Evolutionary conservation across 2,113 vertebrate genomes (phyloP).

Genomic region (Atherinomorus stipes): DNA sequence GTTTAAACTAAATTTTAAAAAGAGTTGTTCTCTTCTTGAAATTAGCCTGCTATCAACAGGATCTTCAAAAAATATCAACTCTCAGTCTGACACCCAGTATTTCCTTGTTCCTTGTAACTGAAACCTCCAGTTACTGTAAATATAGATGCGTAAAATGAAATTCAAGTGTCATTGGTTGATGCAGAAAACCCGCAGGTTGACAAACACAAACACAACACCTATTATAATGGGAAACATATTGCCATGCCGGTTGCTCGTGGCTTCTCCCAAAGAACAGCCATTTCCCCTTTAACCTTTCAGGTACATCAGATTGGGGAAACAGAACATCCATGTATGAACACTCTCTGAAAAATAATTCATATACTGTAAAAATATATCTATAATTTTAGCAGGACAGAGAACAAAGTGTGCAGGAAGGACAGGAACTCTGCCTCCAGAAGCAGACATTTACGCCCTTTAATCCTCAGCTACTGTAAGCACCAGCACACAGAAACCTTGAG

Average conservation of each 20-base stretch:
- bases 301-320: neutral
- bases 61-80: too few relatives aligned
- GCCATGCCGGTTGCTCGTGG: neutral
- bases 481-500: constrained; percentile 50
- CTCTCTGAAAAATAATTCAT: constrained; percentile 43
- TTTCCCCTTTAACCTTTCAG: constrained; percentile 15
- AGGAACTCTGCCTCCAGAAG: constrained; percentile 46
- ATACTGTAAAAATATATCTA: too few relatives aligned
- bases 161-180: neutral
- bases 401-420: too few relatives aligned
- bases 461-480: constrained; percentile 48
- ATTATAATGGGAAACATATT: neutral
- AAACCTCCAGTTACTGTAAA: too few relatives aligned
- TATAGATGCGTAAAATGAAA: neutral
- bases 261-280: neutral
- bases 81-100: too few relatives aligned
- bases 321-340: too few relatives aligned
- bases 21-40: too few relatives aligned
- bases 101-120: too few relatives aligned
- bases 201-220: neutral
- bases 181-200: neutral
- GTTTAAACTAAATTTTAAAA: too few relatives aligned
- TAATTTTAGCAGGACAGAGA: too few relatives aligned
- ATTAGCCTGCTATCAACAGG: too few relatives aligned
- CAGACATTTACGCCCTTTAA: constrained; percentile 63